Evolutionary conservation across 2,888 invertebrate genomes (phyloP), one percentile per base, ranked within the genome.

Genomic region (Asteroscopus sphinx): DNA sequence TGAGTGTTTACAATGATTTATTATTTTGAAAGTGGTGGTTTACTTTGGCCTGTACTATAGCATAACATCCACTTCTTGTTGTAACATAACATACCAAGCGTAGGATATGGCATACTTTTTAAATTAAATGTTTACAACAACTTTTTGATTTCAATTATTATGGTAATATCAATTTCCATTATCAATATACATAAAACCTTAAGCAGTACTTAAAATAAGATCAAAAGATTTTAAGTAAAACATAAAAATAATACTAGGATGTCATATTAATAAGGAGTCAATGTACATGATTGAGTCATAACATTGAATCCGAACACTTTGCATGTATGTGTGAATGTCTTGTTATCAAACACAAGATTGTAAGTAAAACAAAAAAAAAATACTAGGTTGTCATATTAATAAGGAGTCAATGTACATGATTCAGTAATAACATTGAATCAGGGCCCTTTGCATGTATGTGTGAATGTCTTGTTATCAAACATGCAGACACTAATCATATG

Each of bases 311-410:
- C 39, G n/a, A 25, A 41, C 40, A 67, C 49, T 55, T 51, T 40
- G 26, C 3, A 4, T 28, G 5, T 44, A 37, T 54, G 35, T 62
- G 45, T 39, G 30, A 37, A 39, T 28, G 32, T 47, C 16, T 44
- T 56, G 39, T 52, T 66, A 68, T 68, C 68, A 56, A 66, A 56
- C n/a, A n/a, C n/a, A n/a, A n/a, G n/a, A n/a, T n/a, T n/a, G n/a
- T n/a, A n/a, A n/a, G n/a, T n/a, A n/a, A n/a, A n/a, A n/a, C n/a
- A n/a, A n/a, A n/a, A n/a, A n/a, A n/a, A n/a, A n/a, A n/a, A n/a
- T n/a, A n/a, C n/a, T n/a, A n/a, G n/a, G n/a, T n/a, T n/a, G n/a
- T n/a, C n/a, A n/a, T n/a, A n/a, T n/a, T n/a, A n/a, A n/a, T n/a
- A n/a, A n/a, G n/a, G n/a, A n/a, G n/a, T n/a, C n/a, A n/a, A n/a